Percentiles rank a stretch among this genome's conserved stretches.
phyloP scores from a whole-genome alignment of 2,888 invertebrate genomes.

The Gastrophysa polygoni region DNA sequence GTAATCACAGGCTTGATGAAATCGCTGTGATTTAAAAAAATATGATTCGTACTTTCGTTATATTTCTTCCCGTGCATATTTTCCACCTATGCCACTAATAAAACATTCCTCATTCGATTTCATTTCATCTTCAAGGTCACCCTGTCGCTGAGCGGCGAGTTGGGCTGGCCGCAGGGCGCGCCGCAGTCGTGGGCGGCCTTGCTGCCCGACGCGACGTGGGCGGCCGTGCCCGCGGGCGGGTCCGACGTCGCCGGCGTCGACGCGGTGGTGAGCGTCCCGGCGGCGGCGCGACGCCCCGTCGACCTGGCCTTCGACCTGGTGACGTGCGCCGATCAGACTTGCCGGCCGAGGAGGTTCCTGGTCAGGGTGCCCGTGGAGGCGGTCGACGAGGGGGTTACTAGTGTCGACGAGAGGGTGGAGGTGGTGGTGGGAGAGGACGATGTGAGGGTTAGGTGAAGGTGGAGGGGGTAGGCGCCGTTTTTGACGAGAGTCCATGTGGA shows the following conservation, averaged over 20 bases:
- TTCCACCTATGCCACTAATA: too few relatives aligned
- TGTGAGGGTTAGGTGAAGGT: neutral
- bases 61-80: too few relatives aligned
- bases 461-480: too few relatives aligned
- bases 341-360: conserved; percentile 53
- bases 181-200: conserved; percentile 63
- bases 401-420: conserved; percentile 24
- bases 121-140: conserved; percentile 56
- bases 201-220: conserved; percentile 51
- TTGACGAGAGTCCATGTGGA: too few relatives aligned
- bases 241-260: conserved; percentile 46
- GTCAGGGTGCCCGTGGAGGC: conserved; percentile 45
- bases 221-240: conserved; percentile 51
- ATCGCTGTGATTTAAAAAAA: too few relatives aligned
- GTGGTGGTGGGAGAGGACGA: conserved; percentile 14
- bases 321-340: conserved; percentile 51
- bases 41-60: too few relatives aligned
- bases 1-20: too few relatives aligned
- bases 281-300: conserved; percentile 30
- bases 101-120: too few relatives aligned
- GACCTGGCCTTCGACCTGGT: conserved; percentile 52
- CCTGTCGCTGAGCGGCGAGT: conserved; percentile 56
- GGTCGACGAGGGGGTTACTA: conserved; percentile 18
- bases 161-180: conserved; percentile 63
- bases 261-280: conserved; percentile 49